These are phyloP conservation scores for Zoanthus gigantus DNA, from an alignment of 92 coral and sea anemone species.

Conservation along the genomic window DNA sequence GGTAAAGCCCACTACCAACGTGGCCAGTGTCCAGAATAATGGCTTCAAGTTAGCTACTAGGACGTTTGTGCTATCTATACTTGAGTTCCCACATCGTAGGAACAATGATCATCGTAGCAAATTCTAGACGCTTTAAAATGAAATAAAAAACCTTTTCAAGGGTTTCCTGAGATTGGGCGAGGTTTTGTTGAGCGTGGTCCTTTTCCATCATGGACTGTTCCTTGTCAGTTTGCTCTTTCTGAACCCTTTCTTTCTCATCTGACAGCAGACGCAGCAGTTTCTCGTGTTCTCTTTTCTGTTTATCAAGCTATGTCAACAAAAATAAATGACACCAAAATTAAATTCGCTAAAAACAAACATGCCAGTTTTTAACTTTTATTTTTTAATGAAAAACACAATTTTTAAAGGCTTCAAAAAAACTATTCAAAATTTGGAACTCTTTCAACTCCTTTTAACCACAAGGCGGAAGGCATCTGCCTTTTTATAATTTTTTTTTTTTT, in stretches of 20 bases:
- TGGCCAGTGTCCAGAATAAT: too few species aligned
- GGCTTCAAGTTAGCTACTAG: too few species aligned
- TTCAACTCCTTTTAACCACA: too few species aligned
- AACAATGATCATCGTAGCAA: too few species aligned
- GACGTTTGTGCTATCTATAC: too few species aligned
- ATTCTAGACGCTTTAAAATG: too few species aligned
- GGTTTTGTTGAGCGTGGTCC: constrained; percentile 60
- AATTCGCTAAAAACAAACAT: background rate
- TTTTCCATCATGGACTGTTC: constrained; percentile 17
- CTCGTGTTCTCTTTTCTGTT: constrained; percentile 72
- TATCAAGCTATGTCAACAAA: constrained; percentile 53
- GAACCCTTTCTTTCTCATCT: constrained; percentile 74
- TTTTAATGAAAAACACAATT: background rate
- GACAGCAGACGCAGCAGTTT: constrained; percentile 71
- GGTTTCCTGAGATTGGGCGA: constrained; percentile 60
- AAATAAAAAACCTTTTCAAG: constrained; percentile 63
- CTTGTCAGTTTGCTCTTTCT: constrained; percentile 64
- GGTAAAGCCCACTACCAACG: too few species aligned
- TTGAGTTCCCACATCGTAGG: too few species aligned
- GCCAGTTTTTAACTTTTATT: background rate
- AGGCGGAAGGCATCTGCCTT: too few species aligned
- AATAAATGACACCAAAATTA: background rate
- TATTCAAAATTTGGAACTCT: too few species aligned
- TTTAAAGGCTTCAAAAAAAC: too few species aligned
- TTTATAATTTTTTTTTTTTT: too few species aligned